phyloP scores from a whole-genome alignment of 2,888 invertebrate species.

The Heliconius sara region DNA sequence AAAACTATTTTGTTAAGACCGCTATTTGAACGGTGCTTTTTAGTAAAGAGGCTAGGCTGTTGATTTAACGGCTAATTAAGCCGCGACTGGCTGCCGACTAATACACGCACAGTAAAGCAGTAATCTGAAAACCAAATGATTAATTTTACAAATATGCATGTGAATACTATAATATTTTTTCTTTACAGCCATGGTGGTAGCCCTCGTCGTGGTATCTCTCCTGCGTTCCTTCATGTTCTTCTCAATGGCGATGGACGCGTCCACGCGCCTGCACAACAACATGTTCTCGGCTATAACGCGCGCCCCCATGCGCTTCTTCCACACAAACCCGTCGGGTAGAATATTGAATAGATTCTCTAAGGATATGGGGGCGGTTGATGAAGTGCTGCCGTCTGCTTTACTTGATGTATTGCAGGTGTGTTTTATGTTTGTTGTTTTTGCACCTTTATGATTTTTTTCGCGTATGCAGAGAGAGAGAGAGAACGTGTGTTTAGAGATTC shows the following conservation, averaged over 20 bases:
- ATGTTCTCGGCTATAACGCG: constrained; percentile 93
- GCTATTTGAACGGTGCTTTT: too few relatives aligned
- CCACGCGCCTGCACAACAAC: constrained; percentile 89
- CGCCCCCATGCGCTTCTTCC: constrained; percentile 94
- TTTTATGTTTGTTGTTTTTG: neutral
- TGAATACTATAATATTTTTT: neutral
- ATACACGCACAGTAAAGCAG: too few relatives aligned
- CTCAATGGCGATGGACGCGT: constrained; percentile 88
- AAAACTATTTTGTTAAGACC: too few relatives aligned
- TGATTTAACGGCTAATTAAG: too few relatives aligned
- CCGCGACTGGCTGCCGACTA: too few relatives aligned
- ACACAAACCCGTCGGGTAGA: constrained; percentile 91
- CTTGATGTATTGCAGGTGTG: constrained; percentile 85
- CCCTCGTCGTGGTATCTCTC: constrained; percentile 78
- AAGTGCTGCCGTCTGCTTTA: constrained; percentile 84
- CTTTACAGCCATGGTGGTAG: constrained; percentile 74
- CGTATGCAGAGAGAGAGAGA: too few relatives aligned
- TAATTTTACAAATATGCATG: neutral
- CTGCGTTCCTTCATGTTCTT: constrained; percentile 85
- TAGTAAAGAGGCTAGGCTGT: too few relatives aligned
- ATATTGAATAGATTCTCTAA: constrained; percentile 95
- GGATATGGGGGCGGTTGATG: constrained; percentile 91
- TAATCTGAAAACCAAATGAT: too few relatives aligned
- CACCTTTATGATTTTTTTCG: too few relatives aligned
- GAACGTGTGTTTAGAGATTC: too few relatives aligned